These are phyloP conservation scores for Mya arenaria DNA, from an alignment of 1,140 invertebrate genomes.

Conservation along the genomic window DNA sequence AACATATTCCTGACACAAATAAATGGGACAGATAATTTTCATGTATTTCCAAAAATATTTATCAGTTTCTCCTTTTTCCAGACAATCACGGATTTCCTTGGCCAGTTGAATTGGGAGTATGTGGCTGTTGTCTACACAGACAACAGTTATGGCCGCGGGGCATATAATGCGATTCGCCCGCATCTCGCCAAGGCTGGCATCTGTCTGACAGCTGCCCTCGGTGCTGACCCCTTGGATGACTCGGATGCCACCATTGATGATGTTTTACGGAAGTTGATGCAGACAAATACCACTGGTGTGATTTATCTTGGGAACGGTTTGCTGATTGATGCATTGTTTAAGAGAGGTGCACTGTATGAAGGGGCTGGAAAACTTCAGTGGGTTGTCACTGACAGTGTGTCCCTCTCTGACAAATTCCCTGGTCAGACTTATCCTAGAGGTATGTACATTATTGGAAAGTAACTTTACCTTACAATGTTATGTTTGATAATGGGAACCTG, in stretches of 20 bases:
- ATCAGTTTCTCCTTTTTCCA: slow-evolving; percentile 60
- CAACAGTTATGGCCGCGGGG: slow-evolving; percentile 72
- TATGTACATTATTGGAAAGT: no score
- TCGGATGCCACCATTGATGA: slow-evolving; percentile 54
- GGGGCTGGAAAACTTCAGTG: slow-evolving; percentile 73
- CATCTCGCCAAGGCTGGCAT: slow-evolving; percentile 64
- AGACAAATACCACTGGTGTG: slow-evolving; percentile 64
- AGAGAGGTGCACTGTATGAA: slow-evolving; percentile 50
- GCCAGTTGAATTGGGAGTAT: slow-evolving; percentile 80
- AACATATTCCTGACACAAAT: no score
- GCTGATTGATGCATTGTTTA: slow-evolving; percentile 61
- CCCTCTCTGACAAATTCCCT: slow-evolving; percentile 62
- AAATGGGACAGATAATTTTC: no score
- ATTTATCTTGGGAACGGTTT: slow-evolving; percentile 66
- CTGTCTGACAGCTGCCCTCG: slow-evolving; percentile 73
- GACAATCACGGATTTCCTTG: slow-evolving; percentile 79
- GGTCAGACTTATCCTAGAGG: slow-evolving; percentile 68
- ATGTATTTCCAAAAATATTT: no score
- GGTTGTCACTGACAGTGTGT: slow-evolving; percentile 72
- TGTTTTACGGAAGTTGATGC: slow-evolving; percentile 51
- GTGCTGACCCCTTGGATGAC: slow-evolving; percentile 56
- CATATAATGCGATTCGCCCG: slow-evolving; percentile 72
- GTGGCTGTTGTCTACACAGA: slow-evolving; percentile 80
- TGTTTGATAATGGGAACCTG: no score
- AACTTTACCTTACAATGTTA: no score